Evolutionary conservation across 2,113 vertebrate species (phyloP).

Genomic region (Sander lucioperca): DNA sequence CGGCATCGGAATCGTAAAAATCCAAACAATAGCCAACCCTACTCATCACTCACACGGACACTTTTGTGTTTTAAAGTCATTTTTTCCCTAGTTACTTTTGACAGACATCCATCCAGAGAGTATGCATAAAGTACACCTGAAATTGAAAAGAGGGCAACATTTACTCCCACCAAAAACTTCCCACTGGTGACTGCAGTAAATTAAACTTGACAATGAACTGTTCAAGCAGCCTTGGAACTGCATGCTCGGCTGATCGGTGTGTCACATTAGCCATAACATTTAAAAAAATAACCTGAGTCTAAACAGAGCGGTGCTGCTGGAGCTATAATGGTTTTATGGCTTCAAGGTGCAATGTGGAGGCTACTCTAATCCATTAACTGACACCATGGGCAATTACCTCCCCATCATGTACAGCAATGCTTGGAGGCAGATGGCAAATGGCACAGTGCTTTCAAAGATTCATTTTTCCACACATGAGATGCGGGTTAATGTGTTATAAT

Average conservation of each 20-base stretch:
- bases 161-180: not conserved
- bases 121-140: not conserved
- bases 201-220: slow-evolving; percentile 14
- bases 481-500: slow-evolving; percentile 5
- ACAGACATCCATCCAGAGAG: no score
- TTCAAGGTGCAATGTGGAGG: slow-evolving; percentile 46
- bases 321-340: slow-evolving; percentile 40
- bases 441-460: slow-evolving; percentile 4
- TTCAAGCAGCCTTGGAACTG: slow-evolving; percentile 28
- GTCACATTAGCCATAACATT: slow-evolving; percentile 17
- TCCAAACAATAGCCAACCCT: no score
- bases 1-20: no score
- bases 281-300: slow-evolving; percentile 26
- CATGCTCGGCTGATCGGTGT: not conserved
- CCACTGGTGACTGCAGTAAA: not conserved
- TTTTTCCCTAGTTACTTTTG: not conserved
- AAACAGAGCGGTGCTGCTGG: slow-evolving; percentile 14
- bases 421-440: slow-evolving; percentile 21
- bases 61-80: not conserved
- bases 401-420: slow-evolving; percentile 45
- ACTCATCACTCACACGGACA: not conserved
- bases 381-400: slow-evolving; percentile 65
- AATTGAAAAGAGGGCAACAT: not conserved
- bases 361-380: slow-evolving; percentile 60
- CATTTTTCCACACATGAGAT: slow-evolving; percentile 12